Conservation (phyloP, 2,797 vertebrate genomes). For the Spinibarbus caldwelli region DNA sequence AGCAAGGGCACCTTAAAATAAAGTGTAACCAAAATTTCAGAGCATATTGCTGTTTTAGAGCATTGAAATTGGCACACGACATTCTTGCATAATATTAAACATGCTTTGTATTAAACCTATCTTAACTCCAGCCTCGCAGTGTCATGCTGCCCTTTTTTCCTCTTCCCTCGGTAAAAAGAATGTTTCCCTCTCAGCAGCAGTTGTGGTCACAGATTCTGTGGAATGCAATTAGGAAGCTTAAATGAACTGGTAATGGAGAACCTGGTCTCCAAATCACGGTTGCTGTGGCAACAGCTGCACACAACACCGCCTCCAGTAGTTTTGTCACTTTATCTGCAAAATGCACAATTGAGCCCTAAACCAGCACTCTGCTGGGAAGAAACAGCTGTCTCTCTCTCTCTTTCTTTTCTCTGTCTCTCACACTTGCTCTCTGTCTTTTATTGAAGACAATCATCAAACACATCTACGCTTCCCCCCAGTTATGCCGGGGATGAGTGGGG, state of each 20-base stretch:
- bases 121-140: conserved; percentile 32
- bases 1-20: background rate
- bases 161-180: conserved; percentile 32
- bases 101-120: conserved; percentile 14
- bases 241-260: conserved; percentile 99
- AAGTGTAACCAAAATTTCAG: background rate
- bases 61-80: background rate
- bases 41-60: background rate
- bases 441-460: conserved; percentile 50
- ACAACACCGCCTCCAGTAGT: conserved; percentile 99
- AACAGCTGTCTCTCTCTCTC: conserved; percentile 54
- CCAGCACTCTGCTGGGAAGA: conserved; percentile 80
- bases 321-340: conserved; percentile 99
- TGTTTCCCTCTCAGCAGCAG: conserved; percentile 85
- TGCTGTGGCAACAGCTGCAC: conserved; percentile 96
- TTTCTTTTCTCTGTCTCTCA: conserved; percentile 20
- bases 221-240: conserved; percentile 99
- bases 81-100: background rate
- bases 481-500: conserved; percentile 69
- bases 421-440: conserved; percentile 25
- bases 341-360: conserved; percentile 99
- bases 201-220: conserved; percentile 95
- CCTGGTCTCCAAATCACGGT: conserved; percentile 95
- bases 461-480: conserved; percentile 82
- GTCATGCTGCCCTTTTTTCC: conserved; percentile 37